phyloP scores from a whole-genome alignment of 2,113 vertebrate species.

The Balaeniceps rex region DNA sequence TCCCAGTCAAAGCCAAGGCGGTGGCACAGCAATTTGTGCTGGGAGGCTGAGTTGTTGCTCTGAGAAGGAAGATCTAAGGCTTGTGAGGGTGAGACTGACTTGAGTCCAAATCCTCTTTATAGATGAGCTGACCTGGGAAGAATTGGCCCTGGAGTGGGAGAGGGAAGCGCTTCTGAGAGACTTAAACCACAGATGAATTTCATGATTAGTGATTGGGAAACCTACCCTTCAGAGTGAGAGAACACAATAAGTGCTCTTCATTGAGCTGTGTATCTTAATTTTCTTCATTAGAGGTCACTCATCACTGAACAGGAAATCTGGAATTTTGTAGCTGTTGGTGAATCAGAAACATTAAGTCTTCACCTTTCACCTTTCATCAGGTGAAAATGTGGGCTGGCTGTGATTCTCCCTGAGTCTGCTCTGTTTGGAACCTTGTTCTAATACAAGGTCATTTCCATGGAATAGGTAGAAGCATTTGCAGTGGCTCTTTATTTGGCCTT shows the following conservation, averaged over 20 bases:
- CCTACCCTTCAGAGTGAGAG: not conserved
- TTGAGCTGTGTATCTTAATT: not conserved
- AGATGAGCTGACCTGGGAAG: not conserved
- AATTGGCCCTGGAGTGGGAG: not conserved
- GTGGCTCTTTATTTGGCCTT: not conserved
- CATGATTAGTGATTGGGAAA: not conserved
- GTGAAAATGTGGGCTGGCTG: not conserved
- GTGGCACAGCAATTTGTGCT: not conserved
- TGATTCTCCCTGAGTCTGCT: not conserved
- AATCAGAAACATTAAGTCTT: not conserved
- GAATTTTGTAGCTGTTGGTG: not conserved
- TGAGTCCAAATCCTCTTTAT: not conserved
- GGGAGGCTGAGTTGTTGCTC: not conserved
- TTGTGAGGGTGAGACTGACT: not conserved
- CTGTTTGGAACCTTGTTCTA: not conserved
- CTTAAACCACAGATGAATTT: not conserved
- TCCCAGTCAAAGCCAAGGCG: not conserved
- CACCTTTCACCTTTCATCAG: accelerated
- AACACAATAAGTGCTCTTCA: not conserved
- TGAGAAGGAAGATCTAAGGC: not conserved
- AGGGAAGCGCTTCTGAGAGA: not conserved
- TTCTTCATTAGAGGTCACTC: not conserved
- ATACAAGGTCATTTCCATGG: not conserved
- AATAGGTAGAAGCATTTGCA: not conserved
- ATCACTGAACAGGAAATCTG: not conserved